Evolutionary conservation across 2,113 vertebrate species (phyloP).

Genomic region (Corythornis madagascariensis): DNA sequence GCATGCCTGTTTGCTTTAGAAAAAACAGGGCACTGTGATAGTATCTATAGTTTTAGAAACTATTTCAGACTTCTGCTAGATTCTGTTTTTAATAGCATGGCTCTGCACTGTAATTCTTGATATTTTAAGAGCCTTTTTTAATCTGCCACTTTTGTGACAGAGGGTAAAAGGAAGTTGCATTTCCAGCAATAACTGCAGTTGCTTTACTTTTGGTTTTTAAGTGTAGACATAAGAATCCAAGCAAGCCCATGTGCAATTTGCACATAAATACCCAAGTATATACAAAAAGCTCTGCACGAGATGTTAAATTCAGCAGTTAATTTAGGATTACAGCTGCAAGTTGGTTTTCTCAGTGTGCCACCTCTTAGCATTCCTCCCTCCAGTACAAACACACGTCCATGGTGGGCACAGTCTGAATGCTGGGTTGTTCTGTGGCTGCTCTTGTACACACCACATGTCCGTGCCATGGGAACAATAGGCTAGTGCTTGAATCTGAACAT

Average conservation of each 20-base stretch:
- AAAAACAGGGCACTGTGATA: not conserved
- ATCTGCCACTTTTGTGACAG: not conserved
- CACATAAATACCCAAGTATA: not conserved
- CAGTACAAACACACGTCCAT: not conserved
- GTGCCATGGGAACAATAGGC: not conserved
- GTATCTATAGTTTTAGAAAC: not conserved
- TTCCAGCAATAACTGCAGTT: not conserved
- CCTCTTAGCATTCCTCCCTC: not conserved
- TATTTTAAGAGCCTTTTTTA: slow-evolving; percentile 18
- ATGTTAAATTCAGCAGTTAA: slow-evolving; percentile 4
- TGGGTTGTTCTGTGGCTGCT: not conserved
- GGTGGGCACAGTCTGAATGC: not conserved
- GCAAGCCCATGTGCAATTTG: not conserved
- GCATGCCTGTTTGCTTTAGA: not conserved
- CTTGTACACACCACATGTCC: not conserved
- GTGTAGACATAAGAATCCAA: not conserved
- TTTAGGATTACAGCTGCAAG: not conserved
- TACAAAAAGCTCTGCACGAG: not conserved
- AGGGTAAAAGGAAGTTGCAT: not conserved
- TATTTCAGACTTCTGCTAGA: not conserved
- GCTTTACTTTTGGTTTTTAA: slow-evolving; percentile 10
- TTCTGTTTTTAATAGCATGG: not conserved
- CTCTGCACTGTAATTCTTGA: slow-evolving; percentile 24
- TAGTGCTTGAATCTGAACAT: not conserved
- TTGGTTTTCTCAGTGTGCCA: not conserved